Evolutionary conservation across 2,797 vertebrate species (phyloP), one percentile per base, ranked within the genome.

Genomic region (Centropyge bicolor): DNA sequence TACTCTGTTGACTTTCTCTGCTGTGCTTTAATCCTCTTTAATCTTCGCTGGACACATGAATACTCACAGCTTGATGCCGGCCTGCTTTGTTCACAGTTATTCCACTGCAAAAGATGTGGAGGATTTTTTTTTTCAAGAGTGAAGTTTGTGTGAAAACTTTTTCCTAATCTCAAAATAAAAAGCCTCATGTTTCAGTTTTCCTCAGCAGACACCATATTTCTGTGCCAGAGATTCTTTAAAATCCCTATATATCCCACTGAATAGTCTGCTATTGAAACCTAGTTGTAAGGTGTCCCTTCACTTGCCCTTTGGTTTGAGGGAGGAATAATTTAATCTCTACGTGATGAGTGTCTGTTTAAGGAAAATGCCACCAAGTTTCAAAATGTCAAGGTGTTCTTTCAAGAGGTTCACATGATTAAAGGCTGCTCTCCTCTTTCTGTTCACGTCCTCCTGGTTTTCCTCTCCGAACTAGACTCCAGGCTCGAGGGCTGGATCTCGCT

Each of bases 401-500:
- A 67, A 83, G 78, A 57, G 74, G 54, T 20, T 80, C 1, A 5
- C 36, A 62, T 36, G 74, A 74, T 89, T 75, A 76, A 66, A 87
- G 60, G 57, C 43, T 56, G 12, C 46, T 45, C 16, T 80, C n/a
- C 36, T 56, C 67, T 77, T 64, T 46, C 24, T 76, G 61, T 81
- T 76, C 57, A 83, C 67, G 46, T 78, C 74, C 78, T 89, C 61
- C 54, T 76, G 22, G 88, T 80, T 82, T 55, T 54, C 73, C 22
- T 82, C 57, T 60, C 10, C 36, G 17, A 86, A 76, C 73, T 81
- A 98, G 98, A 99, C 86, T 93, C 96, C 70, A 95, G 97, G 87
- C 88, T 99, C 55, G 97, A 98, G 86, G 98, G 98, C 57, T 99
- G 97, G 98, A 89, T 99, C 36, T 98, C 97, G 0, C 86, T 99